Conservation (phyloP, 2,888 invertebrate genomes). For the Meiosimyza platycephala region DNA sequence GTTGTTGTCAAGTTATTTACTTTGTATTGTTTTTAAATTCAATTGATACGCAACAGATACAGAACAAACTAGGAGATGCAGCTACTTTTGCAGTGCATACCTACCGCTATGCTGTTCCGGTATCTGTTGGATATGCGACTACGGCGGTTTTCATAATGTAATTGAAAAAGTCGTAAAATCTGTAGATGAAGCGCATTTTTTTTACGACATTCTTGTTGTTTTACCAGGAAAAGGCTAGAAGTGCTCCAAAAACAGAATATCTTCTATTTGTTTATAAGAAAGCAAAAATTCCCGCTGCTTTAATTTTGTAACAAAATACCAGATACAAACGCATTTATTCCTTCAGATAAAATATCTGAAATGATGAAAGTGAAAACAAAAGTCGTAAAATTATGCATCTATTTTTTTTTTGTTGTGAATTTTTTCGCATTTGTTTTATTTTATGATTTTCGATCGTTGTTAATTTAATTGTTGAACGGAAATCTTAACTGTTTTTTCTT, state of each 20-base stretch:
- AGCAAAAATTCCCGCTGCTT: not conserved
- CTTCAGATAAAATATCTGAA: constrained; percentile 17
- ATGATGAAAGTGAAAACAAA: constrained; percentile 22
- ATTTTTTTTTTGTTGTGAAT: constrained; percentile 25
- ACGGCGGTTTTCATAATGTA: not conserved
- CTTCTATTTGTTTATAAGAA: constrained; percentile 28
- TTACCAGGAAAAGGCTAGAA: constrained; percentile 17
- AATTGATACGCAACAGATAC: constrained; percentile 20
- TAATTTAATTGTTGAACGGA: constrained; percentile 28
- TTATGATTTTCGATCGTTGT: constrained; percentile 28
- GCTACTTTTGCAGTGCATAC: constrained; percentile 6
- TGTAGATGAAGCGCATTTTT: constrained; percentile 40
- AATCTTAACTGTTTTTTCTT: constrained; percentile 32
- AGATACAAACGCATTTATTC: not conserved
- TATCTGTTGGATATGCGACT: constrained; percentile 15
- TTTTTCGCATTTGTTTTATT: constrained; percentile 18
- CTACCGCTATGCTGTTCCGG: constrained; percentile 18
- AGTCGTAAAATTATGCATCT: constrained; percentile 43
- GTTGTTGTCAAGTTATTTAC: constrained; percentile 18
- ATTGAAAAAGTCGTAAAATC: constrained; percentile 41
- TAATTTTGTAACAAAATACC: constrained; percentile 17
- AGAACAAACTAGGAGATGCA: not conserved
- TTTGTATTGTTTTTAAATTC: constrained; percentile 26
- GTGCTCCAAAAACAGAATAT: constrained; percentile 4
- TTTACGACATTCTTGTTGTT: constrained; percentile 37